Percentiles rank a stretch among this genome's conserved stretches.
phyloP scores from a whole-genome alignment of 2,888 invertebrate species.

The Pristionchus entomophagus region DNA sequence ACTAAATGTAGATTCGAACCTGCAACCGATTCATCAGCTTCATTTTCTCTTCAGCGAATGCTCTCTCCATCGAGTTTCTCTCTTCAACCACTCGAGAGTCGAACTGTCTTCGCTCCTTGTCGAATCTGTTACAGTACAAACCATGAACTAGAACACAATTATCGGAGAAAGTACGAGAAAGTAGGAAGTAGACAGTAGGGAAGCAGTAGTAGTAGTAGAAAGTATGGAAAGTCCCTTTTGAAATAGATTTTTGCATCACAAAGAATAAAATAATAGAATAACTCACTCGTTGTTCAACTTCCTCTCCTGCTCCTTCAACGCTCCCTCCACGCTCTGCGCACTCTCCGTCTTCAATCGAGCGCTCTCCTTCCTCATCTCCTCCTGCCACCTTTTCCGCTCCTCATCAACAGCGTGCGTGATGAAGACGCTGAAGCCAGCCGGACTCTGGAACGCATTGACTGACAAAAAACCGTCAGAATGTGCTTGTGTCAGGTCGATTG shows the following conservation, averaged over 20 bases:
- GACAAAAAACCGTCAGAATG: neutral
- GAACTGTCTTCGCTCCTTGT: constrained; percentile 48
- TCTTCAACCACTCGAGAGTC: constrained; percentile 50
- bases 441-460: neutral
- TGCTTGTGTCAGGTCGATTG: too few species aligned
- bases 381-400: constrained; percentile 46
- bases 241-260: too few species aligned
- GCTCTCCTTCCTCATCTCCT: constrained; percentile 47
- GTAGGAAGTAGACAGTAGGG: too few species aligned
- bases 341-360: constrained; percentile 36
- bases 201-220: too few species aligned
- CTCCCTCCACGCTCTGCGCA: constrained; percentile 49
- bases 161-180: too few species aligned
- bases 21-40: constrained; percentile 61
- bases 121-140: constrained; percentile 44
- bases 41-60: constrained; percentile 64
- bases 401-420: constrained; percentile 43
- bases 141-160: too few species aligned
- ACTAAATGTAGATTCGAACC: constrained; percentile 15
- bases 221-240: too few species aligned
- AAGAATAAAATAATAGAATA: too few species aligned
- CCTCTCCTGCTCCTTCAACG: constrained; percentile 54
- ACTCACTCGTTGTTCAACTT: constrained; percentile 47
- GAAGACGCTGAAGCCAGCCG: constrained; percentile 43
- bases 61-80: constrained; percentile 54